Percentiles rank a stretch among this genome's conserved stretches.
Conservation (phyloP, 2,113 vertebrate species). For the Centropus bengalensis region DNA sequence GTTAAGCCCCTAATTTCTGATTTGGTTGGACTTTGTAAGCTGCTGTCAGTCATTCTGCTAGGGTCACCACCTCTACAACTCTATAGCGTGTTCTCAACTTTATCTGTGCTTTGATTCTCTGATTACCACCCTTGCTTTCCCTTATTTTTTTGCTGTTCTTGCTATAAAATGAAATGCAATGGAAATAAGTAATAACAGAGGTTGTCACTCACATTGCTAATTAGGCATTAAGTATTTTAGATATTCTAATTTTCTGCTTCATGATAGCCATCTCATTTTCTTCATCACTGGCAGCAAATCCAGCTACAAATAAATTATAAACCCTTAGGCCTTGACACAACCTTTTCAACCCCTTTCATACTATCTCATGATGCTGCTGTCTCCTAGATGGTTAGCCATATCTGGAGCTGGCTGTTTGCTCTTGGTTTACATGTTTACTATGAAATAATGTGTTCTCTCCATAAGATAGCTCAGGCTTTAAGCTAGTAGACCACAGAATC, state of each 20-base stretch:
- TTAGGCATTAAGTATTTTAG: background rate
- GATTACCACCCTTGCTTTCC: background rate
- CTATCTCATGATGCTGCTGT: background rate
- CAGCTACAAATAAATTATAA: background rate
- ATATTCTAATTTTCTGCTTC: background rate
- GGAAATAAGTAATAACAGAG: background rate
- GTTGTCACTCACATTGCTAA: background rate
- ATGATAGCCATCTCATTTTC: background rate
- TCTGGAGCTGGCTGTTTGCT: background rate
- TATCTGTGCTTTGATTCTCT: background rate
- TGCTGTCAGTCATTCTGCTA: background rate
- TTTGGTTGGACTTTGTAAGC: background rate
- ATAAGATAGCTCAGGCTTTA: background rate
- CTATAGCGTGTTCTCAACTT: background rate
- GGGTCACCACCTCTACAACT: background rate
- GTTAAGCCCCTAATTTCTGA: background rate
- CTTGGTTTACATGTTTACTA: background rate
- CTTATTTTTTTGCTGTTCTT: background rate
- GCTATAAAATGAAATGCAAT: background rate
- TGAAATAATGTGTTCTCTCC: background rate
- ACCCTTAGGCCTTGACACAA: background rate
- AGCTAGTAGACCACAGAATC: background rate
- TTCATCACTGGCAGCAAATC: background rate
- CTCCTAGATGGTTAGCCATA: background rate
- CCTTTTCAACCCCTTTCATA: background rate